phyloP scores from a whole-genome alignment of 2,797 vertebrate species.

The Anabacerthia variegaticeps region DNA sequence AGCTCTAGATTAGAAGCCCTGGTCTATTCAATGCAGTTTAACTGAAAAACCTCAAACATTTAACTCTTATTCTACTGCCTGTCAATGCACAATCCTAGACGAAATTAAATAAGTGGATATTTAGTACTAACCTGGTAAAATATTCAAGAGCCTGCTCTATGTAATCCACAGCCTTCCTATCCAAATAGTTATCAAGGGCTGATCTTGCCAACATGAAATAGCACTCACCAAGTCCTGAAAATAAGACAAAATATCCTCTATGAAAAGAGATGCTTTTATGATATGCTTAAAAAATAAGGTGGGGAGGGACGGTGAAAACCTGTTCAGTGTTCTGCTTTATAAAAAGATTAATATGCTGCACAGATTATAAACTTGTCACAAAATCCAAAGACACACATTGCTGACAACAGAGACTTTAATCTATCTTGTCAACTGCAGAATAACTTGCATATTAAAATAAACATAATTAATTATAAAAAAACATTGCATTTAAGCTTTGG shows the following conservation, averaged over 20 bases:
- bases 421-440: background rate
- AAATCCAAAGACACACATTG: background rate
- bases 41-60: background rate
- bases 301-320: background rate
- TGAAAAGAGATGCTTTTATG: background rate
- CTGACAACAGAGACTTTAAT: background rate
- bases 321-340: background rate
- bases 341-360: background rate
- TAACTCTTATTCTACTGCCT: background rate
- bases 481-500: background rate
- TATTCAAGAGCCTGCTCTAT: constrained; percentile 88
- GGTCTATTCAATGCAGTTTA: background rate
- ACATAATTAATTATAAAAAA: background rate
- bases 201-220: constrained; percentile 86
- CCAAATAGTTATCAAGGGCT: constrained; percentile 88
- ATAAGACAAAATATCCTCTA: background rate
- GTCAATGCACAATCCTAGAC: background rate
- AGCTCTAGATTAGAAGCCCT: background rate
- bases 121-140: constrained; percentile 85
- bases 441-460: background rate
- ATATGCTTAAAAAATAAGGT: background rate
- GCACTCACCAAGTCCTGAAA: constrained; percentile 92
- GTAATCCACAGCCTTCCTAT: constrained; percentile 87
- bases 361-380: background rate
- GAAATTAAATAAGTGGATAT: background rate